These are phyloP conservation scores for Lacanobia oleracea DNA, from an alignment of 2,888 invertebrate species.

Conservation along the genomic window DNA sequence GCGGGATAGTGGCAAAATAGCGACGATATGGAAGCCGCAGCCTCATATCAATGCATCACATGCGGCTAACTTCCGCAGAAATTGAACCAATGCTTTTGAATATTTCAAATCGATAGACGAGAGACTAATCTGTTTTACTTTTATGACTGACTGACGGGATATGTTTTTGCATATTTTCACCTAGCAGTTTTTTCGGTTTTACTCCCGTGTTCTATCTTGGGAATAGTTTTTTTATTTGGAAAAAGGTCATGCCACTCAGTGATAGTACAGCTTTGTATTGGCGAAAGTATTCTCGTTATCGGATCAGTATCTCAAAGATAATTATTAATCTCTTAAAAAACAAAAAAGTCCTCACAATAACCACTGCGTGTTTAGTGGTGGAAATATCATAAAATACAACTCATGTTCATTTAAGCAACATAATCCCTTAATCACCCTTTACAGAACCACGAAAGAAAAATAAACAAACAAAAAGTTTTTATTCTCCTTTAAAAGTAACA, in stretches of 20 bases:
- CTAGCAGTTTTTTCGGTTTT: too few relatives aligned
- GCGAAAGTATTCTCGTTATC: neutral
- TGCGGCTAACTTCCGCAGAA: neutral
- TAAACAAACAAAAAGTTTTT: slow-evolving; percentile 30
- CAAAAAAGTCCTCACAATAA: neutral
- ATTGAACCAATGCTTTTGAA: neutral
- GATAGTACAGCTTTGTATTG: too few relatives aligned
- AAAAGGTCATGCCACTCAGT: too few relatives aligned
- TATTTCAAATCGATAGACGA: slow-evolving; percentile 6
- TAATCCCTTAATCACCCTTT: neutral
- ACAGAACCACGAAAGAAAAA: slow-evolving; percentile 15
- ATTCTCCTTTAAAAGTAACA: slow-evolving; percentile 41
- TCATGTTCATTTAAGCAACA: neutral
- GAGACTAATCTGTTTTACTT: slow-evolving; percentile 4
- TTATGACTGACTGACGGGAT: neutral
- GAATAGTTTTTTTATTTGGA: too few relatives aligned
- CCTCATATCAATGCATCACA: neutral
- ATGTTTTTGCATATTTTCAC: too few relatives aligned
- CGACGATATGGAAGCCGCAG: slow-evolving; percentile 5
- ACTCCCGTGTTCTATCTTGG: too few relatives aligned
- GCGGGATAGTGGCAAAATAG: neutral
- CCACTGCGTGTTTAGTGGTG: neutral
- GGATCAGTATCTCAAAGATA: neutral
- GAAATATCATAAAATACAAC: neutral
- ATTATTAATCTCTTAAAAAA: neutral